Evolutionary conservation across 1,140 invertebrate species (phyloP).

Genomic region (Scylla paramamosain): DNA sequence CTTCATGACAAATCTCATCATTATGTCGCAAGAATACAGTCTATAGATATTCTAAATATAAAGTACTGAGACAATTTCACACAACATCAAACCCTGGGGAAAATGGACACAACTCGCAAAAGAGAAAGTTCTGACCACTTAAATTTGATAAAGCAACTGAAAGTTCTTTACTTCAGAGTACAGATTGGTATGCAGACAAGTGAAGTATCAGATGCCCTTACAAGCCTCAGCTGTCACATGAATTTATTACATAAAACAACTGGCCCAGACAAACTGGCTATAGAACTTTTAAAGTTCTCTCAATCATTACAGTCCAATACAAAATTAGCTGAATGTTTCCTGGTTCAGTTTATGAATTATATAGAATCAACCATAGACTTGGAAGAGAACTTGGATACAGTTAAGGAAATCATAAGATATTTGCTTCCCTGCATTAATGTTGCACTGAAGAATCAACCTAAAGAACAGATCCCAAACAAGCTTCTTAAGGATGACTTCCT

Average conservation of each 20-base stretch:
- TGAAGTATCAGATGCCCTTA: not conserved
- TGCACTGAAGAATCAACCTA: not conserved
- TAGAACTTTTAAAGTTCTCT: conserved; percentile 27
- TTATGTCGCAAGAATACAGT: no score
- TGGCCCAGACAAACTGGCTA: not conserved
- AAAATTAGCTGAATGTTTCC: conserved; percentile 1
- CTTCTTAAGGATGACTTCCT: conserved; percentile 42
- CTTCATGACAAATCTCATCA: no score
- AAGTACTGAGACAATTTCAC: no score
- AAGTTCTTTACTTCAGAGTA: conserved; percentile 35
- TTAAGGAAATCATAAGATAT: conserved; percentile 45
- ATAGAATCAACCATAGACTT: conserved; percentile 50
- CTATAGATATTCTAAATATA: no score
- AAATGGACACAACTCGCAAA: not conserved
- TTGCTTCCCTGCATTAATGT: conserved; percentile 28
- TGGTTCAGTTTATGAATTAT: conserved; percentile 43
- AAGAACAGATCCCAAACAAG: not conserved
- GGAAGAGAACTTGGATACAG: not conserved
- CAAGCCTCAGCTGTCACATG: conserved; percentile 5
- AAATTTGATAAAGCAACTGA: conserved; percentile 22
- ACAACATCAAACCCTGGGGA: no score
- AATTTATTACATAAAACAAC: not conserved
- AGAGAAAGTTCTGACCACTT: not conserved
- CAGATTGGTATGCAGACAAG: not conserved
- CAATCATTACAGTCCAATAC: not conserved